A percentile compares a stretch with the other conserved stretches of the same genome.
phyloP scores from a whole-genome alignment of 2,797 vertebrate genomes.

The Anguilla pacifica region DNA sequence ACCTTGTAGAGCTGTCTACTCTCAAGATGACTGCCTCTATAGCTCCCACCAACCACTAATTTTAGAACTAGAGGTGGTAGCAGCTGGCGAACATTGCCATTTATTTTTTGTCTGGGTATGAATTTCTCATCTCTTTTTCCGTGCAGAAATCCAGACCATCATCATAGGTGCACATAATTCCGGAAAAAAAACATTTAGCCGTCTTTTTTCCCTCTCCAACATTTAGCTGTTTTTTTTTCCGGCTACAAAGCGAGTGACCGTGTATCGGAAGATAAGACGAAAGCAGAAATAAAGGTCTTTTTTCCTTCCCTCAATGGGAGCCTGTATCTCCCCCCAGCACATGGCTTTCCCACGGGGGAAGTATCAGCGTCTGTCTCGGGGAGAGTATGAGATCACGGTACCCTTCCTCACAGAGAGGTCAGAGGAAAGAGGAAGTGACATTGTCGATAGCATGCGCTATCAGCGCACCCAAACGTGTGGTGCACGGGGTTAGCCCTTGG shows the following conservation, averaged over 20 bases:
- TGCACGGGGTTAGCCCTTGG: constrained; percentile 52
- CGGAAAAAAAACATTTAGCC: not conserved
- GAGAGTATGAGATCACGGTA: constrained; percentile 38
- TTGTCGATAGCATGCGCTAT: constrained; percentile 56
- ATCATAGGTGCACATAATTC: not conserved
- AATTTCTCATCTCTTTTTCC: not conserved
- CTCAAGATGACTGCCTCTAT: not conserved
- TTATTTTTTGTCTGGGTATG: not conserved
- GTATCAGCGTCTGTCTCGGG: constrained; percentile 24
- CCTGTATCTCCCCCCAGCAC: constrained; percentile 27
- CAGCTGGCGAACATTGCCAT: not conserved
- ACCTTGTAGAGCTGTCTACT: not conserved
- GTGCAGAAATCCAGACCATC: not conserved
- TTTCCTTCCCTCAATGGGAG: constrained; percentile 27
- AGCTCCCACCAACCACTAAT: not conserved
- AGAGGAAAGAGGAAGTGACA: constrained; percentile 59
- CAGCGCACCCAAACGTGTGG: constrained; percentile 55
- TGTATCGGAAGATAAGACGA: constrained; percentile 58
- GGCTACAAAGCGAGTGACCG: constrained; percentile 46
- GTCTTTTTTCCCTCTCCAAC: not conserved
- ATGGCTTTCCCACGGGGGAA: constrained; percentile 27
- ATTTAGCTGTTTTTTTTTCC: not conserved
- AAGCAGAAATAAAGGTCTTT: constrained; percentile 58
- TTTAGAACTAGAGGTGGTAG: not conserved
- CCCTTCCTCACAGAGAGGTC: constrained; percentile 44